phyloP scores from a whole-genome alignment of 2,113 vertebrate species.

The Gnathonemus echidnorhynchus region DNA sequence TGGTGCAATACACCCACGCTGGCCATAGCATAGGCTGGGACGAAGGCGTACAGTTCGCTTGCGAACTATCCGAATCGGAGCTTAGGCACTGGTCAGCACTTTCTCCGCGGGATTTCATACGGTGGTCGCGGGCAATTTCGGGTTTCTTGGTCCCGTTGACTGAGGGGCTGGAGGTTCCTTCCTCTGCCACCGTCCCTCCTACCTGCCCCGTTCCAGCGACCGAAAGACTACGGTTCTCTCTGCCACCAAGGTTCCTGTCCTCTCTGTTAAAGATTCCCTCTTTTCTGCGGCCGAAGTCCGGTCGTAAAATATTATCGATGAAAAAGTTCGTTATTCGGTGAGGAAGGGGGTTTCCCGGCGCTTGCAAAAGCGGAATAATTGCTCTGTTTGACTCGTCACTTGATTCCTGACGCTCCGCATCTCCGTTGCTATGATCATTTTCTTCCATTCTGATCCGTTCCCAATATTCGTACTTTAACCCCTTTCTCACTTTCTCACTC shows the following conservation, averaged over 20 bases:
- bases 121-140: slow-evolving; percentile 64
- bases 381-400: slow-evolving; percentile 70
- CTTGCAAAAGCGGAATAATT: slow-evolving; percentile 68
- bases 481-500: slow-evolving; percentile 59
- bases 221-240: slow-evolving; percentile 61
- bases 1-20: slow-evolving; percentile 95
- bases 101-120: slow-evolving; percentile 67
- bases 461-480: slow-evolving; percentile 54
- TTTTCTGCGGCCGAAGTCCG: slow-evolving; percentile 80
- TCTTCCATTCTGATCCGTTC: slow-evolving; percentile 81
- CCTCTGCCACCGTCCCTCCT: slow-evolving; percentile 62
- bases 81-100: slow-evolving; percentile 84
- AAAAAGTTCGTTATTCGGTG: slow-evolving; percentile 87
- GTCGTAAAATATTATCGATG: slow-evolving; percentile 86
- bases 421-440: slow-evolving; percentile 69
- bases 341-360: slow-evolving; percentile 74
- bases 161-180: slow-evolving; percentile 71
- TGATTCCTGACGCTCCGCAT: slow-evolving; percentile 64
- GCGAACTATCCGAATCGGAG: slow-evolving; percentile 94
- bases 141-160: slow-evolving; percentile 66
- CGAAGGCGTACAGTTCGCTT: slow-evolving; percentile 70
- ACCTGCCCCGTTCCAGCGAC: slow-evolving; percentile 58
- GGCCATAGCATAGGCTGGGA: slow-evolving; percentile 84
- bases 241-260: slow-evolving; percentile 45
- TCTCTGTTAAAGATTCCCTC: slow-evolving; percentile 53